phyloP scores from a whole-genome alignment of 2,797 vertebrate genomes.

The Lepus oiostolus region DNA sequence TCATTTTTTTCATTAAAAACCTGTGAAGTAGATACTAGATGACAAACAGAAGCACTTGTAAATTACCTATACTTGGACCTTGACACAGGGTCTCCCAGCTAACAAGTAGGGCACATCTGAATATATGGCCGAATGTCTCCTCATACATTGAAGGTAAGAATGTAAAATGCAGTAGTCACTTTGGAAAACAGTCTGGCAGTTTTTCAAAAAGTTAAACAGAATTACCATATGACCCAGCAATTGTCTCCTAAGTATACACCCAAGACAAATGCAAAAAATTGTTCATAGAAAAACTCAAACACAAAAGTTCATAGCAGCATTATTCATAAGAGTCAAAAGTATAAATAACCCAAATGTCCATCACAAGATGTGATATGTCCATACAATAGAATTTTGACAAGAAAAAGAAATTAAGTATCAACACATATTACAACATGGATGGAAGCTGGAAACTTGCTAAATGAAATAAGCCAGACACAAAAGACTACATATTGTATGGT shows the following conservation, averaged over 20 bases:
- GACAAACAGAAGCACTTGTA: neutral
- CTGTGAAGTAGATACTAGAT: constrained; percentile 30
- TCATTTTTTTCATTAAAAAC: constrained; percentile 46
- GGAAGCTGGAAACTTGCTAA: constrained; percentile 16
- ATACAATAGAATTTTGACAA: constrained; percentile 23
- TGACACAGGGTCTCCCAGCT: neutral
- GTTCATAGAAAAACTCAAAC: neutral
- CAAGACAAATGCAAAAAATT: constrained; percentile 18
- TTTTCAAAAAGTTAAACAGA: constrained; percentile 14
- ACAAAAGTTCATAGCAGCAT: neutral
- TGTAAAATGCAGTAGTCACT: neutral
- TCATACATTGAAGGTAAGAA: neutral
- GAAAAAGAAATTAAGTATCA: constrained; percentile 25
- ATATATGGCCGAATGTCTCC: neutral
- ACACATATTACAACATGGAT: neutral
- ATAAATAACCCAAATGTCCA: constrained; percentile 29
- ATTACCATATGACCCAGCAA: neutral
- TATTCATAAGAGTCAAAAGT: neutral
- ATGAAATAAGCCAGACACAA: constrained; percentile 36
- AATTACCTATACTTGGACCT: constrained; percentile 26
- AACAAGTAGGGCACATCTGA: neutral
- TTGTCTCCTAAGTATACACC: neutral
- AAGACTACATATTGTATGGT: neutral
- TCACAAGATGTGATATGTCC: neutral
- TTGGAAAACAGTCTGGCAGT: neutral